phyloP scores from a whole-genome alignment of 2,113 vertebrate genomes.

The Chamaetylas fuelleborni region DNA sequence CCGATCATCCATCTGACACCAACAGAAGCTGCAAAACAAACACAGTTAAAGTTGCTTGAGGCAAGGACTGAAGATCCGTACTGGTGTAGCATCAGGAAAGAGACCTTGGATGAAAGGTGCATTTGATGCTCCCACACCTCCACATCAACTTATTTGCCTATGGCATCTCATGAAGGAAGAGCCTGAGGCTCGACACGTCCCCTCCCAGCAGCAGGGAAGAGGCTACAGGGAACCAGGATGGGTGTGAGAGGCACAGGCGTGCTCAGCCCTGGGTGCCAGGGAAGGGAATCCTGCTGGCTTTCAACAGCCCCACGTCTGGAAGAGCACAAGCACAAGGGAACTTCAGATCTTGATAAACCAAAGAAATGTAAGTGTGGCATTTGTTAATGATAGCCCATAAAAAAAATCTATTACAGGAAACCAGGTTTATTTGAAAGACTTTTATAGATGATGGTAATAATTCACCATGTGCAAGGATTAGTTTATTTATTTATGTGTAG shows the following conservation, averaged over 20 bases:
- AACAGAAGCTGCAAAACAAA: conserved; percentile 78
- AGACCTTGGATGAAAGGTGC: neutral
- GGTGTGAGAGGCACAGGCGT: neutral
- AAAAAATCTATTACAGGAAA: neutral
- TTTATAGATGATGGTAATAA: neutral
- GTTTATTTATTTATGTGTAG: neutral
- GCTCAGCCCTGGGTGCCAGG: neutral
- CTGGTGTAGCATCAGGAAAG: neutral
- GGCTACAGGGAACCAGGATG: neutral
- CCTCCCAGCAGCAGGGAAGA: neutral
- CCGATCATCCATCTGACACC: conserved; percentile 95
- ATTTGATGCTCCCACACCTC: neutral
- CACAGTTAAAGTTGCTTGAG: neutral
- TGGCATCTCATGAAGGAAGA: neutral
- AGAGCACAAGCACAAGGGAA: neutral
- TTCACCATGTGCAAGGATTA: neutral
- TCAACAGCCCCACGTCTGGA: neutral
- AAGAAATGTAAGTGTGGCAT: neutral
- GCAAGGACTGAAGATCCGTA: neutral
- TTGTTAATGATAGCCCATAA: neutral
- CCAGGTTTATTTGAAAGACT: neutral
- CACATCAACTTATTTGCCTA: neutral
- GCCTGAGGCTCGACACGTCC: accelerated
- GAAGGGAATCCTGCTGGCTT: neutral
- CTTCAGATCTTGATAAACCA: neutral